phyloP scores from a whole-genome alignment of 1,140 invertebrate species.

The Odontomachus brunneus region DNA sequence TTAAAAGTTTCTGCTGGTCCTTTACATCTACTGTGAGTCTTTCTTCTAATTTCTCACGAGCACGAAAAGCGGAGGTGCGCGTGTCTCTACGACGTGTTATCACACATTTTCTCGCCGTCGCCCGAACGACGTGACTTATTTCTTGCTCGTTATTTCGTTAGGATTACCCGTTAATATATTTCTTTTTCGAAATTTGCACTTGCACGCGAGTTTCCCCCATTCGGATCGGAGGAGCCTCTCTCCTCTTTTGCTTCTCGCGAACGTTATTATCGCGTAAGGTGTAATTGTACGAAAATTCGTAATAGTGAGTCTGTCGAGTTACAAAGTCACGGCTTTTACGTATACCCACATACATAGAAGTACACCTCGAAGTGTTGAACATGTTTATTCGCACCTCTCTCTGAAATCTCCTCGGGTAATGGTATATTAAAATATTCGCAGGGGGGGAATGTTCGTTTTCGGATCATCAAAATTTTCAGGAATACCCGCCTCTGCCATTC shows the following conservation, averaged over 20 bases:
- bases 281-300: conserved; percentile 28
- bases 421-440: conserved; percentile 46
- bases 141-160: not conserved
- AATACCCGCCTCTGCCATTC: conserved; percentile 42
- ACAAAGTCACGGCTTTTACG: conserved; percentile 30
- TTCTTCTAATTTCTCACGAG: conserved; percentile 43
- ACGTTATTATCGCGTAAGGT: not conserved
- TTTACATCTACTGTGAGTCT: conserved; percentile 27
- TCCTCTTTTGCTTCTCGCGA: conserved; percentile 1
- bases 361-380: conserved; percentile 20
- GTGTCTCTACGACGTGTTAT: conserved; percentile 44
- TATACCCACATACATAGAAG: conserved; percentile 38
- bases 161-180: conserved; percentile 6
- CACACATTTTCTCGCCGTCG: conserved; percentile 21
- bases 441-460: conserved; percentile 7
- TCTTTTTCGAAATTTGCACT: not conserved
- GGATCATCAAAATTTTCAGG: conserved; percentile 35
- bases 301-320: not conserved
- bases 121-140: conserved; percentile 8
- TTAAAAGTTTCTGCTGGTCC: not conserved
- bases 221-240: not conserved
- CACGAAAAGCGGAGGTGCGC: conserved; percentile 70
- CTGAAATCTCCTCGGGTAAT: not conserved
- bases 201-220: not conserved
- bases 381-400: conserved; percentile 21